Evolutionary conservation across 2,797 vertebrate genomes (phyloP), one percentile per base, ranked within the genome.

Genomic region (Crenichthys baileyi): DNA sequence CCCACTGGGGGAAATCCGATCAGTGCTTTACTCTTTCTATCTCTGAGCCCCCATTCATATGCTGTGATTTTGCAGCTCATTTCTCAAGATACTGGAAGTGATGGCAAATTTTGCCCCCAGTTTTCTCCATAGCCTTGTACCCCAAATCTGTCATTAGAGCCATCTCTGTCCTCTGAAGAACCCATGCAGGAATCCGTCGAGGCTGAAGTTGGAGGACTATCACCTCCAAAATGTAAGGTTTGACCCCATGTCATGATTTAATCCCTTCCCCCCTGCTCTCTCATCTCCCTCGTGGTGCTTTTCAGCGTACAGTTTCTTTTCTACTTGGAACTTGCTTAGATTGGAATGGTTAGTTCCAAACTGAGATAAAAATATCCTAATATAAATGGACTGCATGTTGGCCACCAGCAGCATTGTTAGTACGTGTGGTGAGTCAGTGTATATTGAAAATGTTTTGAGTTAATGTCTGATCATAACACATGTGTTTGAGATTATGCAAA

Each of bases 351-450:
- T 75, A 77, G 61, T 51, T 3, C 0, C 36, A 36, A 36, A 36
- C 36, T 4, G 31, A 72, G 79, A 77, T 90, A 92, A 83, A 93
- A 90, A 92, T 89, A 92, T 71, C 65, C 70, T 63, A 61, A 83
- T 73, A 85, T 83, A 88, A 90, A 89, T n/a, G 72, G 72, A 46
- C 20, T 80, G 73, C 70, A 44, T 80, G 82, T 81, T 85, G 58
- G 80, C 71, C 76, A 82, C 83, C 79, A 77, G 77, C 78, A 73
- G 70, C 65, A 82, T 82, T 78, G 73, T 85, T 77, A 82, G 55
- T 87, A 67, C 84, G 72, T 86, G 67, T 79, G 50, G 51, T 88
- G 83, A 90, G 84, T 92, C 83, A 83, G 15, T 72, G 73, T 60
- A 60, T 70, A 79, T 73, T 77, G 75, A 92, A 79, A 82, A 73